Evolutionary conservation across 2,888 invertebrate genomes (phyloP).

Genomic region (Pocota personata): DNA sequence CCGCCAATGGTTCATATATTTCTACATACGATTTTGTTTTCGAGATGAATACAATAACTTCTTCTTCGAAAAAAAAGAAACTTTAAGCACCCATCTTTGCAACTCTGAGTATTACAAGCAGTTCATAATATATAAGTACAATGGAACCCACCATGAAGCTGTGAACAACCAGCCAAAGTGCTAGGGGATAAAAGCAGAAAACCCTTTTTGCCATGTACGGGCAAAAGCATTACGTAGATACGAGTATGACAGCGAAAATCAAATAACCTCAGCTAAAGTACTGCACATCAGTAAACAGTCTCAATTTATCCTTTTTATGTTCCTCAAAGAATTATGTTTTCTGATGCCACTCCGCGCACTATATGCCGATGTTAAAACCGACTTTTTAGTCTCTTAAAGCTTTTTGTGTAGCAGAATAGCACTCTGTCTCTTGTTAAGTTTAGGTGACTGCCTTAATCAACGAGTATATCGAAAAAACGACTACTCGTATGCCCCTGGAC

Average conservation of each 20-base stretch:
- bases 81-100: background rate
- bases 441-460: conserved; percentile 36
- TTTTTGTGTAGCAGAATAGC: background rate
- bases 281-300: conserved; percentile 39
- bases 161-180: background rate
- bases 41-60: background rate
- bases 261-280: conserved; percentile 32
- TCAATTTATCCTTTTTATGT: conserved; percentile 27
- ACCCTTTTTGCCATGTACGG: conserved; percentile 5
- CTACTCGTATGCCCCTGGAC: conserved; percentile 38
- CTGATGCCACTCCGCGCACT: background rate
- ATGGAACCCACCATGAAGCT: background rate
- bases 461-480: conserved; percentile 20
- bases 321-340: background rate
- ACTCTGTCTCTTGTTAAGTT: background rate
- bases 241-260: conserved; percentile 39
- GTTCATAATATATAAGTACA: background rate
- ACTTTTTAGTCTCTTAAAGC: conserved; percentile 18
- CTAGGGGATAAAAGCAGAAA: background rate
- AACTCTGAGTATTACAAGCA: background rate
- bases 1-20: background rate
- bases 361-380: background rate
- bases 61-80: background rate
- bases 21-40: too few relatives aligned
- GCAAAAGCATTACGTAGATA: conserved; percentile 1